phyloP scores from a whole-genome alignment of 2,113 vertebrate species.

The Sapajus apella region DNA sequence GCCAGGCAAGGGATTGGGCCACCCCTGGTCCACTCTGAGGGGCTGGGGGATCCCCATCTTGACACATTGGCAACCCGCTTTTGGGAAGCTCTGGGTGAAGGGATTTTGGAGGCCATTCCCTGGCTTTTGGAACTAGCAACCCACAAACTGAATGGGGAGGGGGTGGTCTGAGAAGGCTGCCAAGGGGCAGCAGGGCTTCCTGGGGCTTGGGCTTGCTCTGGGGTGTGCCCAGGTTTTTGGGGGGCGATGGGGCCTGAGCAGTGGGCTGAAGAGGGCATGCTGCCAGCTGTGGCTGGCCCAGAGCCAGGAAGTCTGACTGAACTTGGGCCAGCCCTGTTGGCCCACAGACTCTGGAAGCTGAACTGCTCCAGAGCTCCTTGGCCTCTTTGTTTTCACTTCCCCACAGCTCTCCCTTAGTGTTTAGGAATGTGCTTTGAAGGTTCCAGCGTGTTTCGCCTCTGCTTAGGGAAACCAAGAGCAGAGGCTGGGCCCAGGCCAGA shows the following conservation, averaged over 20 bases:
- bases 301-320: conserved; percentile 77
- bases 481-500: conserved; percentile 73
- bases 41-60: neutral
- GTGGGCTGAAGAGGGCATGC: conserved; percentile 66
- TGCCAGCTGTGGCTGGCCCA: conserved; percentile 65
- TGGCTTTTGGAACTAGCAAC: neutral
- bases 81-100: neutral
- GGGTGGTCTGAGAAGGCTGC: neutral
- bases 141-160: neutral
- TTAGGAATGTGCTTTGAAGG: conserved; percentile 80
- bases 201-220: neutral
- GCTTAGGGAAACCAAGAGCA: conserved; percentile 70
- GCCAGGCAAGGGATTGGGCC: neutral
- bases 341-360: conserved; percentile 78
- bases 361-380: conserved; percentile 57
- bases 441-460: conserved; percentile 62
- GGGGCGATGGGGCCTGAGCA: conserved; percentile 46
- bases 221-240: conserved; percentile 47
- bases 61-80: neutral
- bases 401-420: conserved; percentile 67
- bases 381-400: conserved; percentile 73
- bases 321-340: conserved; percentile 79
- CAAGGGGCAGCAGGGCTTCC: neutral
- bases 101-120: neutral
- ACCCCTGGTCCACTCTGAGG: neutral